A percentile compares a stretch with the other conserved stretches of the same genome.
phyloP scores from a whole-genome alignment of 2,113 vertebrate genomes.

The Colossoma macropomum region DNA sequence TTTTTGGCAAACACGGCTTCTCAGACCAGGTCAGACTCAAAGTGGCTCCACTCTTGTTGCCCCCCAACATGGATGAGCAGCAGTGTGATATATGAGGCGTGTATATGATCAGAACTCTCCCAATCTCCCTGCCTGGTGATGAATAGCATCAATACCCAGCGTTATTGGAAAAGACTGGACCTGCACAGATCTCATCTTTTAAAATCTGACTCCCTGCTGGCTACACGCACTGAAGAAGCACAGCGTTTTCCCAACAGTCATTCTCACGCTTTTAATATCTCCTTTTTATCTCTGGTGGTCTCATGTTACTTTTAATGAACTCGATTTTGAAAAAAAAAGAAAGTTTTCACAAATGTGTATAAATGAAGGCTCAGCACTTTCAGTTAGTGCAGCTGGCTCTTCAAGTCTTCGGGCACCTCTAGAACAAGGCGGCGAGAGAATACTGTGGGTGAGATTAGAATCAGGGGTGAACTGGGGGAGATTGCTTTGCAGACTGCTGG shows the following conservation, averaged over 20 bases:
- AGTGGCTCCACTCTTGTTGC: conserved; percentile 63
- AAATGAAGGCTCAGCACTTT: neutral
- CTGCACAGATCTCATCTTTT: conserved; percentile 69
- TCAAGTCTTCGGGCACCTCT: neutral
- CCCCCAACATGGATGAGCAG: conserved; percentile 68
- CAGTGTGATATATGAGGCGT: conserved; percentile 72
- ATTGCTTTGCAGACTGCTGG: conserved; percentile 32
- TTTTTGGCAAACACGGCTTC: neutral
- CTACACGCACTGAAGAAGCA: neutral
- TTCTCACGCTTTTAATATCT: neutral
- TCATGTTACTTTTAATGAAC: conserved; percentile 14
- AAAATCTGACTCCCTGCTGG: conserved; percentile 56
- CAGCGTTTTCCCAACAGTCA: conserved; percentile 36
- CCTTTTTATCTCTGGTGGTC: neutral
- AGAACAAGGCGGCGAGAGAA: conserved; percentile 4
- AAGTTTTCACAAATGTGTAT: conserved; percentile 2
- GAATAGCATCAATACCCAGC: conserved; percentile 76
- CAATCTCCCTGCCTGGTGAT: conserved; percentile 71
- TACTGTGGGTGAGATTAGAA: conserved; percentile 24
- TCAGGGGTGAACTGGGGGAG: conserved; percentile 34
- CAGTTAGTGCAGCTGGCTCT: neutral
- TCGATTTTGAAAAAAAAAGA: neutral
- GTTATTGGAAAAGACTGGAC: conserved; percentile 67
- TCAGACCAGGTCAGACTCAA: conserved; percentile 62
- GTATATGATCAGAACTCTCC: conserved; percentile 63